Evolutionary conservation across 1,140 invertebrate species (phyloP), one percentile per base, ranked within the genome.

Genomic region (Cydia fagiglandana): DNA sequence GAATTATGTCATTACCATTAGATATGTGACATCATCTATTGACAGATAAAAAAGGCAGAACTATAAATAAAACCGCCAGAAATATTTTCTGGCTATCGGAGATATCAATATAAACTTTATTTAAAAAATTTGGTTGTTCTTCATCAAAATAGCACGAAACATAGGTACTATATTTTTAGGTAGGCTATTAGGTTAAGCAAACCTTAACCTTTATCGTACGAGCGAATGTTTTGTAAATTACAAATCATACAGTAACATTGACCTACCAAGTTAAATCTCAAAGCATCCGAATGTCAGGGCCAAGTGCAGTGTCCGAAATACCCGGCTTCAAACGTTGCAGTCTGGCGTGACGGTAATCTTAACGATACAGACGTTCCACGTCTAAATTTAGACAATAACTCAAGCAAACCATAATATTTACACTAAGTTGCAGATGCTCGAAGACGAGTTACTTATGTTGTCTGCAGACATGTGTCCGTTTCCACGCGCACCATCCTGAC

Each of bases 361-460:
- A 38, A 68, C 30, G 64, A 68, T n/a, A 34, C 64, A 68, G 64
- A 68, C 13, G 64, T 38, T 68, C 7, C 28, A 15, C 5, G 13
- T n/a, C 64, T 68, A 68, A 38, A 68, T 68, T 68, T 68, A 68
- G 64, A 68, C 30, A 68, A 68, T 20, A 38, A 30, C 17, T 64
- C 64, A 30, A 68, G 15, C 64, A 30, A 68, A 68, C 28, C 30
- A 68, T 68, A 34, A 68, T 68, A 34, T 68, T 68, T 68, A 68
- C n/a, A 68, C 28, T 68, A 68, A 68, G 64, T 34, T 47, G 47
- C 47, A 50, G 13, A 4, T 50, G 47, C 47, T 50, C 13, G 34
- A 38, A 13, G 45, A 6, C 10, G 9, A 0, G 47, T 50, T 50
- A 15, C 30, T 30, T 30, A 30, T 50, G 47, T 50, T 50, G 47